Evolutionary conservation across 1,140 invertebrate species (phyloP).

Genomic region (Zeugodacus cucurbitae): DNA sequence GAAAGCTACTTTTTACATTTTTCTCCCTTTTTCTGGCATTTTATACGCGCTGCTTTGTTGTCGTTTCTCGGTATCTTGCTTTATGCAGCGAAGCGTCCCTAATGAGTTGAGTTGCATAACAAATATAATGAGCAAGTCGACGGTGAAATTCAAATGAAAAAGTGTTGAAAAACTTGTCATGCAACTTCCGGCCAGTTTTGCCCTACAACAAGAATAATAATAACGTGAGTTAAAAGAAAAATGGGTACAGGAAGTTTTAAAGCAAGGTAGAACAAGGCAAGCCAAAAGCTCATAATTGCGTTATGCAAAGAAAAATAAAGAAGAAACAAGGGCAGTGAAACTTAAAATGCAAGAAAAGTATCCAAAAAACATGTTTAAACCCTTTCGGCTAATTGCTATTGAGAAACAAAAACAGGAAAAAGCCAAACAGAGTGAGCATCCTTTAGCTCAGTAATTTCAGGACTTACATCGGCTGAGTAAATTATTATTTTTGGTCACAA

Average conservation of each 20-base stretch:
- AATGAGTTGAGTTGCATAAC: no score
- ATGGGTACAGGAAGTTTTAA: not conserved
- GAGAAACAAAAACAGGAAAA: not conserved
- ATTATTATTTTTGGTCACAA: not conserved
- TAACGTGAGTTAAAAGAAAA: no score
- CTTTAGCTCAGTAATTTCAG: no score
- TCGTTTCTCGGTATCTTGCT: no score
- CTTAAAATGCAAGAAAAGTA: not conserved
- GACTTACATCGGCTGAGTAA: not conserved
- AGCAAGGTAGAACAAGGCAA: no score
- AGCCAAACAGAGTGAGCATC: no score
- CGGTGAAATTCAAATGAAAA: not conserved
- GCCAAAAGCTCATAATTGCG: not conserved
- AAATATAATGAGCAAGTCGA: not conserved
- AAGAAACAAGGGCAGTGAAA: not conserved
- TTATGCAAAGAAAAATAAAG: not conserved
- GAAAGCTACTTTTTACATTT: not conserved
- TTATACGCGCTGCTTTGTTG: not conserved
- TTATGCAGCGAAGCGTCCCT: no score
- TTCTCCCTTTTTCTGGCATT: not conserved
- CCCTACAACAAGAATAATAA: not conserved
- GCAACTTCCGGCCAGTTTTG: not conserved
- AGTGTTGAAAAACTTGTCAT: constrained; percentile 8
- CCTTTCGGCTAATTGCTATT: not conserved
- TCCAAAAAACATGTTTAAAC: not conserved